Evolutionary conservation across 64 coral and sea anemone genomes (phyloP), one percentile per base, ranked within the genome.

Genomic region (Exaiptasia diaphana): DNA sequence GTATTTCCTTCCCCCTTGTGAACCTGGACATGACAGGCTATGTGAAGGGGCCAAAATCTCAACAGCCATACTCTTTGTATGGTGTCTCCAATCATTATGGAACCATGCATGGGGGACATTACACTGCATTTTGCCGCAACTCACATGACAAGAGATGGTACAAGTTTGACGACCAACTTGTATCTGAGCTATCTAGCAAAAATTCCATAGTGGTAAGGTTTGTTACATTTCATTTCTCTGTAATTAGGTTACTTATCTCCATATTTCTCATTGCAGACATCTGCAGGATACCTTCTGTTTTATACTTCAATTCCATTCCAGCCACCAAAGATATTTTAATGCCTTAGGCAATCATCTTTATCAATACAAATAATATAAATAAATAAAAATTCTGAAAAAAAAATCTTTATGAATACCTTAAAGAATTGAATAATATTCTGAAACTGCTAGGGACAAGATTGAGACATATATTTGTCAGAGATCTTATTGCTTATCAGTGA

Each of bases 31-130:
- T 99, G 43, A 53, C 85, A 3, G 52, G 20, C 9, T 72, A 74
- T 48, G 85, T 92, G 10, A 59, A 77, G 22, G 95, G 95, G 20
- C 95, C 89, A 24, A 81, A 68, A 9, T 75, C 53, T 10, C 33
- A 40, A 58, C 14, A 14, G 38, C 22, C 56, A 4, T 99, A 99
- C 67, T 53, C 92, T 12, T 43, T 99, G 53, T 84, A 85, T 45
- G 90, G 84, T 0, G 90, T 99, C 14, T 99, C 95, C 30, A 99
- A 99, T 71, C 95, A 99, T 33, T 99, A 93, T 31, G 95, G 95
- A 9, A 92, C 95, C n/a, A 99, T 99, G 95, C 89, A 92, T 41
- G 90, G 95, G 24, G 95, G 95, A 5, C 95, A 99, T 53, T 99
- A 99, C 72, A 99, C 95, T 4, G 95, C 95, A 32, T 99, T 93